phyloP scores from a whole-genome alignment of 2,113 vertebrate genomes.

The Callipepla squamata region DNA sequence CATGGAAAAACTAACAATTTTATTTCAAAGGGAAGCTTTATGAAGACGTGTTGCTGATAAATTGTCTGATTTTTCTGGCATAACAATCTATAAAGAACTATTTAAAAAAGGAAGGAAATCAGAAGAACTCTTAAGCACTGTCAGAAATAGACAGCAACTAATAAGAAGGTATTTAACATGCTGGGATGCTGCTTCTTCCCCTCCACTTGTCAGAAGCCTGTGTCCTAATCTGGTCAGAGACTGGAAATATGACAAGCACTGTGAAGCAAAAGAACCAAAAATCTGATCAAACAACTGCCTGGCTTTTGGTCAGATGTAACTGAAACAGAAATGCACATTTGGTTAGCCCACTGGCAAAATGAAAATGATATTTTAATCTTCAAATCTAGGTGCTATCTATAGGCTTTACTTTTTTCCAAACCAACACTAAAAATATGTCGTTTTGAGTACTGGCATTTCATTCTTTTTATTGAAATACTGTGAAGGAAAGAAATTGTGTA shows the following conservation, averaged over 20 bases:
- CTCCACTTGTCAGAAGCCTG: background rate
- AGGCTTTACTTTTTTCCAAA: conserved; percentile 18
- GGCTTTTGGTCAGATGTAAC: background rate
- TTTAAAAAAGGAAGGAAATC: background rate
- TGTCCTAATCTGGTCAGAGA: background rate
- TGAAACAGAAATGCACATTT: background rate
- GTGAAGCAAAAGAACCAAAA: background rate
- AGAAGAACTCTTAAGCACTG: background rate
- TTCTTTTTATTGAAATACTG: background rate
- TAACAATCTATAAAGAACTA: background rate
- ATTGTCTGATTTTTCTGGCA: background rate
- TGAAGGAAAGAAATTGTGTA: background rate
- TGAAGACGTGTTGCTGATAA: background rate
- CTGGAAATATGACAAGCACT: background rate
- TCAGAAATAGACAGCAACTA: background rate
- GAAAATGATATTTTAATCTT: background rate
- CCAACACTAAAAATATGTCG: background rate
- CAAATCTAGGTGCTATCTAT: background rate
- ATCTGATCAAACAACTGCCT: background rate
- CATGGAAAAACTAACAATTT: conserved; percentile 48
- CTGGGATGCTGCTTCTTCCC: background rate
- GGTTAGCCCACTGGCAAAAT: background rate
- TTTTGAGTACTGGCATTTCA: background rate
- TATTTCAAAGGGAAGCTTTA: conserved; percentile 32
- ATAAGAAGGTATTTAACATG: background rate